A percentile compares a stretch with the other conserved stretches of the same genome.
Conservation (phyloP, 1,140 invertebrate genomes). For the Thaumatotibia leucotreta region DNA sequence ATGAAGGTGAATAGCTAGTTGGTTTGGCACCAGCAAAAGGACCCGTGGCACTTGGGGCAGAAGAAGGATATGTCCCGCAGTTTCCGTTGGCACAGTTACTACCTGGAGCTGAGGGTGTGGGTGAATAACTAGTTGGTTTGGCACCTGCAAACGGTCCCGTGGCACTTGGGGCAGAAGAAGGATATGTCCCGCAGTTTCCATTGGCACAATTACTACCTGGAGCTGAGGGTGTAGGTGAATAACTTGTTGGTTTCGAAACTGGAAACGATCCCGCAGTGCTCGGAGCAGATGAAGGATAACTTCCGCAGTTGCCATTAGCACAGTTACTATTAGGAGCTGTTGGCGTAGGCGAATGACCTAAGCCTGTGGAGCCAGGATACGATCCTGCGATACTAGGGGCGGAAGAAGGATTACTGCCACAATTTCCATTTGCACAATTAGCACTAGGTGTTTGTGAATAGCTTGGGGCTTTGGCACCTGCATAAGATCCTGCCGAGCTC, state of each 20-base stretch:
- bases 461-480: neutral
- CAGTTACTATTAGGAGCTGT: no score
- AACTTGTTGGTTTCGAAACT: neutral
- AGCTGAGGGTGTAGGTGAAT: neutral
- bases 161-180: neutral
- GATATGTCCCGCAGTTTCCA: conserved; percentile 10
- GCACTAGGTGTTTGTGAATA: neutral
- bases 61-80: conserved; percentile 12
- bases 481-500: neutral
- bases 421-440: conserved; percentile 10
- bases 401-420: neutral
- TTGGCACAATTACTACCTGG: neutral
- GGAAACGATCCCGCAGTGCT: neutral
- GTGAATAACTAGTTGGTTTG: no score
- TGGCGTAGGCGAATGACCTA: no score
- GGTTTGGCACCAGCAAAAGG: neutral
- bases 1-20: neutral
- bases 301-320: no score
- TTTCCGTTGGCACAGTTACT: no score
- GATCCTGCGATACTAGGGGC: neutral
- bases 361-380: no score
- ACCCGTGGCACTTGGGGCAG: neutral
- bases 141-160: no score
- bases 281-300: neutral
- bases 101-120: no score